Evolutionary conservation across 2,888 invertebrate species (phyloP).

Genomic region (Schizaphis graminum): DNA sequence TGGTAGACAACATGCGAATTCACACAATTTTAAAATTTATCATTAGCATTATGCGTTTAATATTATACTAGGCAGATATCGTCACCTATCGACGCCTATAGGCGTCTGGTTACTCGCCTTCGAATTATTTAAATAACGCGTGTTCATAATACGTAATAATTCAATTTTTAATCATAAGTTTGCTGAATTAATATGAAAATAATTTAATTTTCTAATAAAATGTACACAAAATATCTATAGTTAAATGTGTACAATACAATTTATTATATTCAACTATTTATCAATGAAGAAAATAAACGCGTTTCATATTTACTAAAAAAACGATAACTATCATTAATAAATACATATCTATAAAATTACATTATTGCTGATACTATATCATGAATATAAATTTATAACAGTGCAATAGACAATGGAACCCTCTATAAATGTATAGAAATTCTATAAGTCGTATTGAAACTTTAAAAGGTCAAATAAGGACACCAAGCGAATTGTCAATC

Average conservation of each 20-base stretch:
- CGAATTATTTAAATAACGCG: background rate
- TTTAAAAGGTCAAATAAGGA: background rate
- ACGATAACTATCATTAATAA: background rate
- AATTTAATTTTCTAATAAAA: background rate
- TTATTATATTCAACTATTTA: background rate
- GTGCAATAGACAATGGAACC: background rate
- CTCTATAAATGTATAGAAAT: background rate
- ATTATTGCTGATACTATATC: background rate
- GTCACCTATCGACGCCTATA: no score
- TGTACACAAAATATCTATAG: background rate
- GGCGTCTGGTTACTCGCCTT: background rate
- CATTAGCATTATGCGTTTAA: background rate
- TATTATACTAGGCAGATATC: background rate
- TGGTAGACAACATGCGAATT: conserved; percentile 16
- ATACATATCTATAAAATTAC: background rate
- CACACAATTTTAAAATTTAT: background rate
- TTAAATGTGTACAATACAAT: background rate
- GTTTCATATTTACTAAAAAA: background rate
- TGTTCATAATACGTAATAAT: background rate
- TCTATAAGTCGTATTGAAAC: background rate
- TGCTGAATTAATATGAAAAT: background rate
- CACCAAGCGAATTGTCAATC: background rate
- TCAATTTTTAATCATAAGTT: background rate
- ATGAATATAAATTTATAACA: background rate
- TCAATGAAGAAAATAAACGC: background rate